These are phyloP conservation scores for Dryoscopus gambensis DNA, from an alignment of 2,113 vertebrate genomes.

Conservation along the genomic window DNA sequence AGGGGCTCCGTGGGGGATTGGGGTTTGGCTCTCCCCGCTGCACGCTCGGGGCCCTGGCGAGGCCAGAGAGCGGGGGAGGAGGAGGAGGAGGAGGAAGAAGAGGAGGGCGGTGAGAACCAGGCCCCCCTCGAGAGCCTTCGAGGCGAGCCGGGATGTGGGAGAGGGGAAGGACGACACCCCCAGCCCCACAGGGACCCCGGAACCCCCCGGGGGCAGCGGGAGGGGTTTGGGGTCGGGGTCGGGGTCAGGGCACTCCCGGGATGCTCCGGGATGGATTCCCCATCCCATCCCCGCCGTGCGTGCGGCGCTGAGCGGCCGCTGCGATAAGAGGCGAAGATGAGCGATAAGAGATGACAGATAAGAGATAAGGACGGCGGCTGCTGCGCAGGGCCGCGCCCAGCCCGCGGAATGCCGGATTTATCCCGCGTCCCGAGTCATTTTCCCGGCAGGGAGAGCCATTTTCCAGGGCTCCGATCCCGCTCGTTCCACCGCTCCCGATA, in stretches of 20 bases:
- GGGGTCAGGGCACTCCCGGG: not conserved
- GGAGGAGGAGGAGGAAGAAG: too few species aligned
- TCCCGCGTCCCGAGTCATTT: fast-evolving
- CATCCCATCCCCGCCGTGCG: not conserved
- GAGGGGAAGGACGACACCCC: too few species aligned
- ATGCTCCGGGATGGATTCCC: not conserved
- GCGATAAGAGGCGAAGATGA: not conserved
- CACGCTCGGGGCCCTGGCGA: too few species aligned
- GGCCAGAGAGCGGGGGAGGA: too few species aligned
- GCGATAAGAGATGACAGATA: not conserved
- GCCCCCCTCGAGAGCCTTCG: too few species aligned
- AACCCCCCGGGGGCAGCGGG: too few species aligned
- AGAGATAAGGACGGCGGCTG: not conserved
- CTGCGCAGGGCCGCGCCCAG: not conserved
- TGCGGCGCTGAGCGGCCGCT: not conserved
- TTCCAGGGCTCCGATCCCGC: not conserved
- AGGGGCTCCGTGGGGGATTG: too few species aligned
- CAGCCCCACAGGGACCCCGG: too few species aligned
- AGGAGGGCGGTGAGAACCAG: too few species aligned
- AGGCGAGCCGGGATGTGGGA: too few species aligned
- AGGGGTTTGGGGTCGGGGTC: too few species aligned
- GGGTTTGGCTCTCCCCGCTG: too few species aligned
- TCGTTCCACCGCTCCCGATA: not conserved
- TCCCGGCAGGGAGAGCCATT: not conserved
- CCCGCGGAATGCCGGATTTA: not conserved